Conservation (phyloP, 2,888 invertebrate species). For the Rhynchonema sp. region DNA sequence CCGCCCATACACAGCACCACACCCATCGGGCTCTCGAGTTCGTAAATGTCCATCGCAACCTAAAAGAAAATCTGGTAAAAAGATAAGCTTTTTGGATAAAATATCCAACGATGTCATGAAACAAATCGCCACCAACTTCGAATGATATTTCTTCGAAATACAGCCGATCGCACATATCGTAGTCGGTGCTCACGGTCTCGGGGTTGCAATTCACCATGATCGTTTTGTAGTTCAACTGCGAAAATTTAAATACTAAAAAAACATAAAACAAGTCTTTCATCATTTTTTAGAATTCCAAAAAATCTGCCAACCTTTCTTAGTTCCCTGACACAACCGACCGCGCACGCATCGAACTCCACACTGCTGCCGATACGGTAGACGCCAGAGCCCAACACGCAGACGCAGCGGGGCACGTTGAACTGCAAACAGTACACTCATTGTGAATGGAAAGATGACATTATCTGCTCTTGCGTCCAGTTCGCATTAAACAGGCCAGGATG, state of each 20-base stretch:
- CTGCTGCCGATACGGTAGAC: slow-evolving; percentile 91
- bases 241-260: not conserved
- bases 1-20: slow-evolving; percentile 95
- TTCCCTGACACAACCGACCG: slow-evolving; percentile 82
- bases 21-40: slow-evolving; percentile 79
- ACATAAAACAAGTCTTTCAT: not conserved
- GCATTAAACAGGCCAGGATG: too few relatives aligned
- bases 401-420: slow-evolving; percentile 9
- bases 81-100: too few relatives aligned
- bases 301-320: slow-evolving; percentile 46
- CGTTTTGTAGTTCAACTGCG: slow-evolving; percentile 55
- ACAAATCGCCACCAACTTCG: not conserved
- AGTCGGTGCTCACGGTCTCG: slow-evolving; percentile 97
- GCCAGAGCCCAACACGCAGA: slow-evolving; percentile 47
- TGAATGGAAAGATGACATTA: too few relatives aligned
- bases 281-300: too few relatives aligned
- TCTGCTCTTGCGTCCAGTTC: too few relatives aligned
- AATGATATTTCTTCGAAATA: slow-evolving; percentile 94
- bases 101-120: not conserved
- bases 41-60: slow-evolving; percentile 93
- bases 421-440: not conserved
- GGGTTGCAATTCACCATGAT: slow-evolving; percentile 99
- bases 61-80: slow-evolving; percentile 13
- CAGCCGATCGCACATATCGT: slow-evolving; percentile 92
- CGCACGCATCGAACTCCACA: slow-evolving; percentile 98